Evolutionary conservation across 2,113 vertebrate genomes (phyloP).

Genomic region (Diadophis punctatus): DNA sequence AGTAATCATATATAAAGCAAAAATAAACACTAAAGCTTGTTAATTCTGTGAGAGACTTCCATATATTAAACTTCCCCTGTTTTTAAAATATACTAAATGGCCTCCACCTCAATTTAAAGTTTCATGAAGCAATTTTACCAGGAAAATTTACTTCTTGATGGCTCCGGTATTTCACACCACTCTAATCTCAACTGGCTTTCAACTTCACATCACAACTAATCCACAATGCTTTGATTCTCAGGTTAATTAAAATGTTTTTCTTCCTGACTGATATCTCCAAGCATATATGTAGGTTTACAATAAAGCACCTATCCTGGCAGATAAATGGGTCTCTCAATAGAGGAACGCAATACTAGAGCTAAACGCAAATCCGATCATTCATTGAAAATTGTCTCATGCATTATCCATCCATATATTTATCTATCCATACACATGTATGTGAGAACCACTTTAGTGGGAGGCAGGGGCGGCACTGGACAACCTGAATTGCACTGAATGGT

Average conservation of each 20-base stretch:
- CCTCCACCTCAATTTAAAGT: neutral
- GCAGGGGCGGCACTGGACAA: neutral
- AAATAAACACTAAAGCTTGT: neutral
- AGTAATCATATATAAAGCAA: neutral
- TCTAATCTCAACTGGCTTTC: constrained; percentile 23
- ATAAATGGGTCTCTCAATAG: constrained; percentile 40
- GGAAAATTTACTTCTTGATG: constrained; percentile 16
- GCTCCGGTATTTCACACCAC: neutral
- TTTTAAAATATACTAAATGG: neutral
- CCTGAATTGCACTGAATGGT: neutral
- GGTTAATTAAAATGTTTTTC: constrained; percentile 31
- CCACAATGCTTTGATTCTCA: constrained; percentile 36
- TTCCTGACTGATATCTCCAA: constrained; percentile 36
- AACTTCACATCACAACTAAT: constrained; percentile 27
- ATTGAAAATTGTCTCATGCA: neutral
- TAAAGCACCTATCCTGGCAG: constrained; percentile 49
- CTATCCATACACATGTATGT: neutral
- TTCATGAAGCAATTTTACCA: constrained; percentile 26
- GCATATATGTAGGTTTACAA: constrained; percentile 48
- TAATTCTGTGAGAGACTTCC: neutral
- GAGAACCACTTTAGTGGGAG: neutral
- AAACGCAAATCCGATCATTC: neutral
- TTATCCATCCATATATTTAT: neutral
- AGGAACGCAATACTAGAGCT: neutral
- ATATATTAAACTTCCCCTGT: neutral